Evolutionary conservation across 1,140 invertebrate genomes (phyloP).

Genomic region (Vanessa tameamea): DNA sequence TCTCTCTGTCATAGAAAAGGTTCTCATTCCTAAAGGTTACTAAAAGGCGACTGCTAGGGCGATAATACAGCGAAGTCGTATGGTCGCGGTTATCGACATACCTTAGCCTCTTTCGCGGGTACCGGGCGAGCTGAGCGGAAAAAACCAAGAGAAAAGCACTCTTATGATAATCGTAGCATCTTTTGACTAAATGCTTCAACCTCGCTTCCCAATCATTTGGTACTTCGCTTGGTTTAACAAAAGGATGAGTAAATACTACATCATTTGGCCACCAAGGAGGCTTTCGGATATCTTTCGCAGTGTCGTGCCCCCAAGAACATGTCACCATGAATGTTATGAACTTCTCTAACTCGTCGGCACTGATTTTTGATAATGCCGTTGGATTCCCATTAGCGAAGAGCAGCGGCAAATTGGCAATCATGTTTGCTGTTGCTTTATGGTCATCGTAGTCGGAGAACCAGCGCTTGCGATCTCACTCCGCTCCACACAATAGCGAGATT

Average conservation of each 20-base stretch:
- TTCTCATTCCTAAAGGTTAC: slow-evolving; percentile 89
- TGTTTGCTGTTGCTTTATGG: slow-evolving; percentile 69
- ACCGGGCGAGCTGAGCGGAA: slow-evolving; percentile 85
- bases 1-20: slow-evolving; percentile 82
- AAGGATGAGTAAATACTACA: slow-evolving; percentile 83
- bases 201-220: slow-evolving; percentile 83
- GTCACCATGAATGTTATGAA: slow-evolving; percentile 88
- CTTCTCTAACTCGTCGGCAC: slow-evolving; percentile 83
- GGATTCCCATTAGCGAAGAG: slow-evolving; percentile 86
- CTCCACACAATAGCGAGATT: slow-evolving; percentile 57
- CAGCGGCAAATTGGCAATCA: slow-evolving; percentile 85
- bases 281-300: slow-evolving; percentile 80
- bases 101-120: slow-evolving; percentile 83
- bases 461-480: slow-evolving; percentile 66
- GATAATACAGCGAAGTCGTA: slow-evolving; percentile 86
- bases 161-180: slow-evolving; percentile 87
- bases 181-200: slow-evolving; percentile 84
- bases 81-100: slow-evolving; percentile 88
- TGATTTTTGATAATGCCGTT: slow-evolving; percentile 84
- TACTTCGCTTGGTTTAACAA: slow-evolving; percentile 76
- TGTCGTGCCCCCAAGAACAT: slow-evolving; percentile 85
- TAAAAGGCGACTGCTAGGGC: slow-evolving; percentile 83
- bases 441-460: slow-evolving; percentile 67
- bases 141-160: slow-evolving; percentile 86
- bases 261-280: slow-evolving; percentile 87